Evolutionary conservation across 2,888 invertebrate species (phyloP), one percentile per base, ranked within the genome.

Genomic region (Monopis laevigella): DNA sequence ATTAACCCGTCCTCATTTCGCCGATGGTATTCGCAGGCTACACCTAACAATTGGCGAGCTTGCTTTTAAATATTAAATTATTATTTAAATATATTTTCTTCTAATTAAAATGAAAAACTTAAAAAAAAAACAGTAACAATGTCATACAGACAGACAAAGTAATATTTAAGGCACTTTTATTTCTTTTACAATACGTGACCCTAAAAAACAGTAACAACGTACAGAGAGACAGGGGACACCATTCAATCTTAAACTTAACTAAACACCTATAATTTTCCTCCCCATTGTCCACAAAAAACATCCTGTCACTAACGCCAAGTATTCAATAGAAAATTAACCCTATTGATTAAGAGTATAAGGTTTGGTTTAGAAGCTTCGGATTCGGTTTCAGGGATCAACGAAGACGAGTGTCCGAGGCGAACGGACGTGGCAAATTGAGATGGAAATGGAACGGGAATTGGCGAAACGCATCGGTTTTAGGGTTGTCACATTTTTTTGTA

Each of bases 371-470:
- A 29, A 12, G 4, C n/a, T 5, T 29, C n/a, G 13, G 36, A 21
- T 4, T 21, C 6, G 21, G n/a, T 36, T 21, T 36, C 21, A 11
- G 24, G 28, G 40, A 16, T 28, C 40, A 40, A 40, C 10, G 24
- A 40, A 40, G 40, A 40, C 28, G 28, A 18, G 40, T 40, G 40
- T 40, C 40, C 40, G 28, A 18, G 26, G 17, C 21, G 36, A 36
- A 40, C 39, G 43, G 43, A 43, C 43, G 40, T 13, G 38, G 41
- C 43, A 43, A 43, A 43, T 43, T 41, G 41, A 43, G 43, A 43
- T 43, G 41, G 43, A 43, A 43, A 43, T 41, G 41, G 40, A 40
- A 40, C 24, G 43, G 40, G 35, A 39, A 36, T 36, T 36, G 36
- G 21, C 27, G 38, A 30, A 38, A 42, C 38, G 42, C 38, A 42